Evolutionary conservation across 2,888 invertebrate genomes (phyloP).

Genomic region (Athalia circularis): DNA sequence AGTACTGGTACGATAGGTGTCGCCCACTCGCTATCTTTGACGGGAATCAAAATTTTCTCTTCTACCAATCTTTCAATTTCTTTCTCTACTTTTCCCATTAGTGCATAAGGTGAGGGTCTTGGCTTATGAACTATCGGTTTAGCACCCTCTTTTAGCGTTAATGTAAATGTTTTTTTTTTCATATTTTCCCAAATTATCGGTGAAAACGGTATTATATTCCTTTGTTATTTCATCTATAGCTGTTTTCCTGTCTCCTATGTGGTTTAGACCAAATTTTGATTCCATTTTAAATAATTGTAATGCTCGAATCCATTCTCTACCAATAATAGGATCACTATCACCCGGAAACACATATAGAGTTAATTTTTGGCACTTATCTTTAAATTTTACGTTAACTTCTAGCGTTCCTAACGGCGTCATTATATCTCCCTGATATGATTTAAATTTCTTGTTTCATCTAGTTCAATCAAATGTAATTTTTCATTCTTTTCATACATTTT

Average conservation of each 20-base stretch:
- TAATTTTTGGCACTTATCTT: slow-evolving; percentile 24
- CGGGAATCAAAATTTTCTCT: slow-evolving; percentile 50
- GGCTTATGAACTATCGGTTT: slow-evolving; percentile 54
- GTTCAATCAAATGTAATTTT: slow-evolving; percentile 30
- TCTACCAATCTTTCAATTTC: slow-evolving; percentile 52
- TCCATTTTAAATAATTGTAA: neutral
- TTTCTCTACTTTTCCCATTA: slow-evolving; percentile 52
- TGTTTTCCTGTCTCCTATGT: no score
- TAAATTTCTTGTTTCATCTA: neutral
- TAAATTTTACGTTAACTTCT: neutral
- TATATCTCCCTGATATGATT: slow-evolving; percentile 37
- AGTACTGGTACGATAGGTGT: slow-evolving; percentile 57
- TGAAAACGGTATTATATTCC: neutral
- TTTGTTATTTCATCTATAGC: neutral
- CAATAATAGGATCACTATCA: slow-evolving; percentile 23
- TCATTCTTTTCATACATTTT: slow-evolving; percentile 1
- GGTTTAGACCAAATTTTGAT: no score
- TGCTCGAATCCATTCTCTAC: slow-evolving; percentile 50
- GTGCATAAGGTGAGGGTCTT: slow-evolving; percentile 54
- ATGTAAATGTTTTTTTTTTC: slow-evolving; percentile 26
- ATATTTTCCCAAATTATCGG: slow-evolving; percentile 47
- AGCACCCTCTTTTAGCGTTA: slow-evolving; percentile 40
- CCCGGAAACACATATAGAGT: slow-evolving; percentile 19
- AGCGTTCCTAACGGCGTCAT: slow-evolving; percentile 21
- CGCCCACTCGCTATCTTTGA: slow-evolving; percentile 56